phyloP scores from a whole-genome alignment of 2,797 vertebrate species.

The Leptoclinus maculatus region DNA sequence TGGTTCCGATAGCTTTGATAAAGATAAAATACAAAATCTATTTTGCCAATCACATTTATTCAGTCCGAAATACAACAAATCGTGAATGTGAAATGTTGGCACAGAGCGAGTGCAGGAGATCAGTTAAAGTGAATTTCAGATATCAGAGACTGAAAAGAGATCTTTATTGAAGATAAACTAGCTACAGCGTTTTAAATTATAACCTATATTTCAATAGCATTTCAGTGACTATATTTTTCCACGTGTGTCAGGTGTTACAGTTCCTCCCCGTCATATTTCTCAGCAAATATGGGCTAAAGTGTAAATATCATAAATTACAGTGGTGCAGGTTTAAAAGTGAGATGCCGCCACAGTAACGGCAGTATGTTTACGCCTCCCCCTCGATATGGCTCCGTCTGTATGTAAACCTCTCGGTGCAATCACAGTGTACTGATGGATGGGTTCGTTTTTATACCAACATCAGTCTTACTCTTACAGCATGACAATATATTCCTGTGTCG shows the following conservation, averaged over 20 bases:
- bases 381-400: background rate
- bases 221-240: constrained; percentile 6
- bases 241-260: background rate
- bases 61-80: background rate
- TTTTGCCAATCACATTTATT: background rate
- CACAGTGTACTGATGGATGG: background rate
- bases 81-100: background rate
- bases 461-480: background rate
- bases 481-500: background rate
- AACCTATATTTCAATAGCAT: background rate
- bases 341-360: background rate
- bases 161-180: background rate
- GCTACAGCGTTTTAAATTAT: background rate
- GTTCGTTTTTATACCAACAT: background rate
- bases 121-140: background rate
- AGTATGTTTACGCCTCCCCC: background rate
- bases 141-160: background rate
- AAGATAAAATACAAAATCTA: background rate
- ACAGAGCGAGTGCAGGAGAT: background rate
- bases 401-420: background rate
- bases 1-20: background rate
- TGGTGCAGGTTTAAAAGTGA: background rate
- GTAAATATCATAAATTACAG: background rate
- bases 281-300: background rate
- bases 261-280: background rate